Base-by-base conservation (phyloP, 2,113 vertebrate genomes). In the Petrocephalus microphthalmus region DNA sequence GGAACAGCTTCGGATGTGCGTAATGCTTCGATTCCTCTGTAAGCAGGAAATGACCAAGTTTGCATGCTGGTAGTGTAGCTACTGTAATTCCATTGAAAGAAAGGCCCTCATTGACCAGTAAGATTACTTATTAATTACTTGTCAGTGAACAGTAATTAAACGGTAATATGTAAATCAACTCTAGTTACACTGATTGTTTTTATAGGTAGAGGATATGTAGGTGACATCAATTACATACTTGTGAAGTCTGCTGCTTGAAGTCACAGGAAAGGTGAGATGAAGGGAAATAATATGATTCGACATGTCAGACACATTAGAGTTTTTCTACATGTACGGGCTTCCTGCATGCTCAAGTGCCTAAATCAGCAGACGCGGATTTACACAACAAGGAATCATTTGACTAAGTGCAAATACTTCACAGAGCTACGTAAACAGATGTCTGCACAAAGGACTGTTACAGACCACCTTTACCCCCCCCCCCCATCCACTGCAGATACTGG, bases 401-500 rank as follows among this genome's bases (percentile, higher is more conserved):
- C 84, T 52, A 81, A 53, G 67, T 64, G 86, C 87, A 87, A 88
- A 90, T 53, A 74, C 78, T 90, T 87, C 64, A 89, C 53, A 89
- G 85, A 89, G 88, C 64, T 90, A 82, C 20, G 82, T 88, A 90
- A 90, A 90, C 88, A 90, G 56, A 91, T 19, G 45, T 47, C 64
- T 49, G 82, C 42, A 54, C 45, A 33, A 17, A 53, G 56, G 1
- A 8, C 89, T 86, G 87, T 29, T 86, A 90, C 67, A 51, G 53
- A 45, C 17, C 6, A 15, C 54, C 84, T 87, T 89, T 89, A 88
- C 88, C 90, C 60, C 37, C 74, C 42, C 71, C 5, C 25, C 78
- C 29, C 82, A 33, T 87, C 15, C 25, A 29, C 22, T 64, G 67
- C 87, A 49, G 85, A 53, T 60, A 54, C 45, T 67, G 37, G 56